Evolutionary conservation across 2,888 invertebrate species (phyloP).

Genomic region (Adineta ricciae): DNA sequence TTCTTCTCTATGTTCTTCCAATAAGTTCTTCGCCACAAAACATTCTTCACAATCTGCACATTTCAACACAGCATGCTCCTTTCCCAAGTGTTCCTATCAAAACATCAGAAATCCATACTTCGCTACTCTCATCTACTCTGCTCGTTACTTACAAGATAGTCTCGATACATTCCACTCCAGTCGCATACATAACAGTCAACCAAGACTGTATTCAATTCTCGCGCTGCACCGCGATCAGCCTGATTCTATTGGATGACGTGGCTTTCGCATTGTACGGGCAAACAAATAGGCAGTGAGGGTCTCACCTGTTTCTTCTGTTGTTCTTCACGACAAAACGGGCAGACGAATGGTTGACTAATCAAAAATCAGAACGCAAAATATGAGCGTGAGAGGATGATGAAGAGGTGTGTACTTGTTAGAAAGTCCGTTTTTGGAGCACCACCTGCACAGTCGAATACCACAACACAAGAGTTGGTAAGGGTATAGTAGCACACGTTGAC

Average conservation of each 20-base stretch:
- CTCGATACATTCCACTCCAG: background rate
- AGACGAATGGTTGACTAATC: background rate
- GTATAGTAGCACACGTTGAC: background rate
- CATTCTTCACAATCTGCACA: background rate
- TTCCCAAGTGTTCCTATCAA: background rate
- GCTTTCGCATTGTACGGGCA: background rate
- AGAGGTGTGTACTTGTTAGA: too few species aligned
- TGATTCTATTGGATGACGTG: background rate
- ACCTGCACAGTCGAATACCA: background rate
- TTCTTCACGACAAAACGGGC: background rate
- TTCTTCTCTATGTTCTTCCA: background rate
- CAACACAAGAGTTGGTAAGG: background rate
- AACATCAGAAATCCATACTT: background rate
- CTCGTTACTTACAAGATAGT: background rate
- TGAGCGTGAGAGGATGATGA: too few species aligned
- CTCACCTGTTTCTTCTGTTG: background rate
- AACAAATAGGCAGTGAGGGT: background rate
- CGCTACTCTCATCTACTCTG: too few species aligned
- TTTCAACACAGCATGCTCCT: background rate
- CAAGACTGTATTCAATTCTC: background rate
- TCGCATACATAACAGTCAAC: background rate
- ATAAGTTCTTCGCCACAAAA: background rate
- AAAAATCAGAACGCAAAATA: background rate
- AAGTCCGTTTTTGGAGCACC: background rate
- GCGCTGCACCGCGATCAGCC: background rate